These are phyloP conservation scores for Drosophila mulleri DNA, from an alignment of 2,888 invertebrate genomes.

Conservation along the genomic window DNA sequence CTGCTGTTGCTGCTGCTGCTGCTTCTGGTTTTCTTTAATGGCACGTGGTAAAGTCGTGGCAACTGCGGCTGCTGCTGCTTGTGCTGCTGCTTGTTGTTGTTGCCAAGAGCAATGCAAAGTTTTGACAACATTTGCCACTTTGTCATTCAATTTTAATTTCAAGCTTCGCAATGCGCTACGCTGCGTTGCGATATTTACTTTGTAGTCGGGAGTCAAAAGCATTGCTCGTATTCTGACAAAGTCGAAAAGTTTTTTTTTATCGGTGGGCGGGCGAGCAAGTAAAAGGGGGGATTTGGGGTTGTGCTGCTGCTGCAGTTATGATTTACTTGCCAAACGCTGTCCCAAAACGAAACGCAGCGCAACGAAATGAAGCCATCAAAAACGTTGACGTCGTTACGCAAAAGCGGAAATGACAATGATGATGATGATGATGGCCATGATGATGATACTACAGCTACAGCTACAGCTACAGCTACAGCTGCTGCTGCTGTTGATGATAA, in stretches of 20 bases:
- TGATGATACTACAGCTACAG: neutral
- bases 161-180: constrained; percentile 37
- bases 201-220: constrained; percentile 52
- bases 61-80: constrained; percentile 1
- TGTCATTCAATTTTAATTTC: constrained; percentile 78
- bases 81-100: constrained; percentile 16
- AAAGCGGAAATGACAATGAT: constrained; percentile 79
- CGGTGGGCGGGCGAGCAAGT: constrained; percentile 3
- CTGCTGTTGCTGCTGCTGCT: neutral
- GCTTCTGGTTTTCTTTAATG: constrained; percentile 3
- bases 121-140: constrained; percentile 79
- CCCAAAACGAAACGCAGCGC: constrained; percentile 59
- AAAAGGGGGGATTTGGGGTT: neutral
- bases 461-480: neutral
- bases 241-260: constrained; percentile 77
- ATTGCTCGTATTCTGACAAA: constrained; percentile 72
- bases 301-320: constrained; percentile 60
- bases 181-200: constrained; percentile 52
- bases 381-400: constrained; percentile 76
- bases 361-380: constrained; percentile 78
- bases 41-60: constrained; percentile 18
- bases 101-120: constrained; percentile 63
- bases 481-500: constrained; percentile 4
- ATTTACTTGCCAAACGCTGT: constrained; percentile 68
- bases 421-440: constrained; percentile 50